phyloP scores from a whole-genome alignment of 1,140 invertebrate species.

The Drosophila nannoptera region DNA sequence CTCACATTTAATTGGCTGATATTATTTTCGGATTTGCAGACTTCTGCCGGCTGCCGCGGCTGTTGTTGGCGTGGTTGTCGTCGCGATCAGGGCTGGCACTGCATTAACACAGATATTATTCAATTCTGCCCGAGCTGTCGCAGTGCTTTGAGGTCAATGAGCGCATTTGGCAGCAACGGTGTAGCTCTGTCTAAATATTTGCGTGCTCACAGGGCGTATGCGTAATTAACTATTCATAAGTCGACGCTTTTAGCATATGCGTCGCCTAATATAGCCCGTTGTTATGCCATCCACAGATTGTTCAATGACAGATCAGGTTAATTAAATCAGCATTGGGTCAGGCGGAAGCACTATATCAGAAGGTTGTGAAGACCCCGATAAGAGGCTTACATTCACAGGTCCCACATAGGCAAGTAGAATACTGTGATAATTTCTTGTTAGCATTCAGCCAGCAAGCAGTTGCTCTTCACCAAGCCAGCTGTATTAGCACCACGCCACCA shows the following conservation, averaged over 20 bases:
- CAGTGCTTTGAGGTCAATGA: slow-evolving; percentile 56
- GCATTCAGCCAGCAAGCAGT: slow-evolving; percentile 20
- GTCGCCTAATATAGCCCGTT: slow-evolving; percentile 17
- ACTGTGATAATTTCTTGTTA: slow-evolving; percentile 46
- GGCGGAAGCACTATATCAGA: slow-evolving; percentile 49
- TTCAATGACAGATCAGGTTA: slow-evolving; percentile 28
- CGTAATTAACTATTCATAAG: slow-evolving; percentile 68
- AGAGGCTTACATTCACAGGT: slow-evolving; percentile 21
- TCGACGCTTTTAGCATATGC: slow-evolving; percentile 16
- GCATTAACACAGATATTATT: slow-evolving; percentile 65
- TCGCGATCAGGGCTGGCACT: slow-evolving; percentile 18
- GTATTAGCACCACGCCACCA: not conserved
- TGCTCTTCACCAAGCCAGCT: slow-evolving; percentile 41
- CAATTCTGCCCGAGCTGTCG: slow-evolving; percentile 42
- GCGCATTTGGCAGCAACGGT: slow-evolving; percentile 35
- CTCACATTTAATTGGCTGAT: slow-evolving; percentile 61
- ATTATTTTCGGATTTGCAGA: slow-evolving; percentile 68
- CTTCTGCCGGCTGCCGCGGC: slow-evolving; percentile 18
- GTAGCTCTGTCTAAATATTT: slow-evolving; percentile 45
- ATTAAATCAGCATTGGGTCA: slow-evolving; percentile 32
- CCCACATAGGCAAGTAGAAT: not conserved
- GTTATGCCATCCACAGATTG: slow-evolving; percentile 30
- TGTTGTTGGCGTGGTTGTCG: slow-evolving; percentile 29
- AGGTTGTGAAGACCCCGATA: slow-evolving; percentile 43
- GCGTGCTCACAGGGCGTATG: slow-evolving; percentile 64